Base-by-base conservation (phyloP, 2,797 vertebrate genomes). In the Tympanoctomys barrerae region DNA sequence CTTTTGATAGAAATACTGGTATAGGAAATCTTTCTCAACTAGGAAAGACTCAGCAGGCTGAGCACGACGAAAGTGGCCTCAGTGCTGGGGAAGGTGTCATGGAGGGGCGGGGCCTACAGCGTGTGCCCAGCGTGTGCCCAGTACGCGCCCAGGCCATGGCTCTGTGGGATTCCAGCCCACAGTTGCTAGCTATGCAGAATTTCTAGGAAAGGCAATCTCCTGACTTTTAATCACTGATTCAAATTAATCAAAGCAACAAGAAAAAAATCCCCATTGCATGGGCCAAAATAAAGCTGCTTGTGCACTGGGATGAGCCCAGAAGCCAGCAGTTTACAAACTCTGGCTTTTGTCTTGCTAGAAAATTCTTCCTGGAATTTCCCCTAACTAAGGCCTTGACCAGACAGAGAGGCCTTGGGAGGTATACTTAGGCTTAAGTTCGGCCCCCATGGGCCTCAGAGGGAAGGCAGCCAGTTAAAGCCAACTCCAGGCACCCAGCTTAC, bases 281-380 rank as follows among this genome's bases (percentile, higher is more conserved):
- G n/a, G 46, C n/a, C 86, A 49, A 77, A 78, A 59, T 24, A 31
- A 90, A 80, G 57, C 28, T 33, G 18, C 19, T 22, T 19, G 0
- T 19, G 28, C 24, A 31, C 49, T 46, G 31, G 49, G 24, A 11
- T 39, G n/a, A 79, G 54, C 10, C 46, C 57, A 49, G 54, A 83
- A 52, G 79, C 75, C 13, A 19, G 36, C 31, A 78, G 57, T 75
- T 64, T 28, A 79, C 10, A 79, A 64, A 24, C n/a, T 88, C 82
- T 83, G 24, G 54, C 36, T 79, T 92, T 79, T 46, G n/a, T 68
- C 39, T 66, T 91, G 54, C 75, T 79, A 88, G 90, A 90, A 93
- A 79, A 82, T 42, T 80, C 62, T 24, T 96, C 22, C 21, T 62
- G 62, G 3, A 84, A 84, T 49, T 49, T 79, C 46, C 13, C 64